Evolutionary conservation across 2,113 vertebrate genomes (phyloP), one percentile per base, ranked within the genome.

Genomic region (Poeciliopsis turrubarensis): DNA sequence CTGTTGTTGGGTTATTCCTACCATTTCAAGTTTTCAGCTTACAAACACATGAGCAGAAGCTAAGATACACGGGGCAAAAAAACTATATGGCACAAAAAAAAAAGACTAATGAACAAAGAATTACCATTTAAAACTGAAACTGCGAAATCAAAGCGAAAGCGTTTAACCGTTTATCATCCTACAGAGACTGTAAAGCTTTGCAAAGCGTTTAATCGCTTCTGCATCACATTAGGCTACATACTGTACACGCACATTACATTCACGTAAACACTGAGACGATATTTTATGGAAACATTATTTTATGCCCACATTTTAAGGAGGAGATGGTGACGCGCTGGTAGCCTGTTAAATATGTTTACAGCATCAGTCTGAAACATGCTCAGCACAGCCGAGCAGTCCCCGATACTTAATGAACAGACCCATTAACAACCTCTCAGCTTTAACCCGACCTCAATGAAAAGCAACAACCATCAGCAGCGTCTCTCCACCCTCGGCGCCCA

Each of bases 321-420:
- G 29, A 80, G 70, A 73, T 78, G 60, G 66, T 39, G 75, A 67
- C 73, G 51, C 44, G 70, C 61, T 54, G 39, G 61, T 63, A 32
- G 69, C 62, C 34, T 73, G 77, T 68, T 65, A 75, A 51, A 75
- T 61, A 67, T 72, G 78, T 71, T 37, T 77, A 73, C 81, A 72
- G 71, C 83, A 76, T 68, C 12, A 70, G 62, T 41, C 60, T 65
- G 54, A 78, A 70, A 68, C 85, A 67, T 17, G 44, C 62, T 70
- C 60, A 25, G 41, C 69, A 39, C 80, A 76, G 81, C 75, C 80
- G 73, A 70, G 64, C 5, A 34, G 25, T 26, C 65, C 85, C 72
- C 31, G 65, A 86, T 62, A 41, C 60, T 73, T 78, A 84, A 82
- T 79, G 66, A 89, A 89, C 73, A 66, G 68, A 70, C 63, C 83